Percentiles rank a stretch among this genome's conserved stretches.
Evolutionary conservation across 2,113 vertebrate species (phyloP).

Genomic region (Brachypodius melanocephalos): DNA sequence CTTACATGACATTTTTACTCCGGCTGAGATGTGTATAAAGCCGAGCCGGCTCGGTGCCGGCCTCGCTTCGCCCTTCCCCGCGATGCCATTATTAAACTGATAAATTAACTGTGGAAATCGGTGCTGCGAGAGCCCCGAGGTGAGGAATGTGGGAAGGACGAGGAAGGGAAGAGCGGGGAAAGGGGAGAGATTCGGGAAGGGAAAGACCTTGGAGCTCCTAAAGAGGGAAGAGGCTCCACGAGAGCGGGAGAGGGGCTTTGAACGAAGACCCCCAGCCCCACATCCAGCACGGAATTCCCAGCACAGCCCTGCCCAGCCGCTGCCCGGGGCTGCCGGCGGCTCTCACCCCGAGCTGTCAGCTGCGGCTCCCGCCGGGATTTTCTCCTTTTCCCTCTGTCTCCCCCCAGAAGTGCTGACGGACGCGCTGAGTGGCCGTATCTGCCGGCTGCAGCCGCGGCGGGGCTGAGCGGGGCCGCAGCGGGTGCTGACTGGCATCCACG

Average conservation of each 20-base stretch:
- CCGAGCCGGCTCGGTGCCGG: neutral
- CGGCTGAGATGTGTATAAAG: neutral
- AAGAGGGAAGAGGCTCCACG: too few species aligned
- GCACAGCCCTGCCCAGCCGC: neutral
- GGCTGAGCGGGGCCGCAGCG: neutral
- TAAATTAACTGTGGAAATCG: neutral
- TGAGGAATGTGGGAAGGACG: fast-evolving
- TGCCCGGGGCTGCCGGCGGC: neutral
- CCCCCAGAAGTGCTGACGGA: neutral
- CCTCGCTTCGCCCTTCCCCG: neutral
- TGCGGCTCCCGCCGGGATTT: neutral
- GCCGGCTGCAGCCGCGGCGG: neutral
- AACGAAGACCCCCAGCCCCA: fast-evolving
- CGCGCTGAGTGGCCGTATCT: neutral
- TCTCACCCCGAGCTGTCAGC: neutral
- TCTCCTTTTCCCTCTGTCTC: fast-evolving
- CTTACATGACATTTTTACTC: constrained; percentile 37
- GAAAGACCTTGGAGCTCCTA: neutral
- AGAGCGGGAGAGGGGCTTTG: too few species aligned
- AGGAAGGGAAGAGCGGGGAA: too few species aligned
- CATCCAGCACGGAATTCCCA: fast-evolving
- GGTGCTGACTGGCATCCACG: constrained; percentile 43
- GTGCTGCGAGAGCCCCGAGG: neutral
- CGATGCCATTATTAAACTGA: neutral
- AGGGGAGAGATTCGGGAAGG: neutral